Evolutionary conservation across 2,888 invertebrate species (phyloP), one percentile per base, ranked within the genome.

Genomic region (Drosophila tripunctata): DNA sequence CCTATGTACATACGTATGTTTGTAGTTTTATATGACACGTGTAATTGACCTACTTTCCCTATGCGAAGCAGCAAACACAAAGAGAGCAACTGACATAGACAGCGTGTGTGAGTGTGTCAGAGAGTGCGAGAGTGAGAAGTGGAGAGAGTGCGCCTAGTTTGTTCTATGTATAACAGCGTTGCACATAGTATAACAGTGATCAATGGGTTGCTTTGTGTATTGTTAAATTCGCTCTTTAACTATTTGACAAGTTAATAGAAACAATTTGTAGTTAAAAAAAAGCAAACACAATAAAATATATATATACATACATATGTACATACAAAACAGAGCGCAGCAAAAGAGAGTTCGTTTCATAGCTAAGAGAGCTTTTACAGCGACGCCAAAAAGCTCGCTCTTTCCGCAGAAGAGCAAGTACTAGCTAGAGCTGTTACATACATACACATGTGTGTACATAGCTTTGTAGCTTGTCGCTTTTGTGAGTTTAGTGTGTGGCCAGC

Each of bases 31-130:
- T 60, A 69, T 78, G 85, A 84, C 89, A 89, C 90, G 89, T 89
- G 89, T 88, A 90, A 89, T 87, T 89, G 89, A 89, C 89, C 90
- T 79, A 89, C 89, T 90, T 89, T 89, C 89, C 80, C 90, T 87
- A 83, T 75, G 66, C 79, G 65, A 82, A 72, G 65, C 60, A 66
- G 60, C 72, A 58, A 63, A 33, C 12, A 54, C 2, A 40, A 30
- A 24, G n/a, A 40, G 24, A 45, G 40, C 22, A 22, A 51, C 40
- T 48, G 4, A 31, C 15, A 38, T 15, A 27, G 19, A 44, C n/a
- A 19, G 7, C 6, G 24, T 35, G n/a, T 30, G 7, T 27, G 21
- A 47, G 50, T 15, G 19, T 64, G 47, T 22, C 31, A 24, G 33
- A 35, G n/a, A 24, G 24, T 10, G 3, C 27, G 33, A 8, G 10